These are phyloP conservation scores for Argyresthia albistria DNA, from an alignment of 2,888 invertebrate genomes.

Conservation along the genomic window DNA sequence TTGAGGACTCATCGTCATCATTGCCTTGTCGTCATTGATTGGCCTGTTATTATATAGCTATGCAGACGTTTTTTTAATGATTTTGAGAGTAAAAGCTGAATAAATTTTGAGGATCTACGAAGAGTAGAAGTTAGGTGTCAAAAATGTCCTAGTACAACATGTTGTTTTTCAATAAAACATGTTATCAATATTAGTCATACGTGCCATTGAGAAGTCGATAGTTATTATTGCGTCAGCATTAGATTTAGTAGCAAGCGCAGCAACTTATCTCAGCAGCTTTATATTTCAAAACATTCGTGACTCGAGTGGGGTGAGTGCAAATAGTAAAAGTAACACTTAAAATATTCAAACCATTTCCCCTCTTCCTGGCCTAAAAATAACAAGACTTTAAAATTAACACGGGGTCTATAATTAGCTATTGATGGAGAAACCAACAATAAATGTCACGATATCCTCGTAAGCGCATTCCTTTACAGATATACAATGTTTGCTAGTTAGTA, in stretches of 20 bases:
- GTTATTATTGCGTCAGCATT: too few relatives aligned
- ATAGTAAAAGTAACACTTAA: constrained; percentile 29
- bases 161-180: too few relatives aligned
- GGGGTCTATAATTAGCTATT: constrained; percentile 48
- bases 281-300: background rate
- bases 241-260: background rate
- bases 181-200: too few relatives aligned
- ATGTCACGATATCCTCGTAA: constrained; percentile 32
- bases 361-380: constrained; percentile 56
- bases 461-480: background rate
- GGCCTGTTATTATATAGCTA: too few relatives aligned
- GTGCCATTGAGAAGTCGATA: too few relatives aligned
- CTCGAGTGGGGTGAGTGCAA: constrained; percentile 19
- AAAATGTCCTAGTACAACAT: too few relatives aligned
- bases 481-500: background rate
- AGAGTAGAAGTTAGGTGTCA: too few relatives aligned
- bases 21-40: too few relatives aligned
- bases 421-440: constrained; percentile 54
- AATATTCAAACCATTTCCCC: constrained; percentile 51
- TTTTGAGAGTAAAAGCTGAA: too few relatives aligned
- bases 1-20: too few relatives aligned
- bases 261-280: background rate
- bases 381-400: constrained; percentile 46
- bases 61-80: too few relatives aligned
- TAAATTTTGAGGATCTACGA: too few relatives aligned